Evolutionary conservation across 2,888 invertebrate genomes (phyloP), one percentile per base, ranked within the genome.

Genomic region (Helleia helle): DNA sequence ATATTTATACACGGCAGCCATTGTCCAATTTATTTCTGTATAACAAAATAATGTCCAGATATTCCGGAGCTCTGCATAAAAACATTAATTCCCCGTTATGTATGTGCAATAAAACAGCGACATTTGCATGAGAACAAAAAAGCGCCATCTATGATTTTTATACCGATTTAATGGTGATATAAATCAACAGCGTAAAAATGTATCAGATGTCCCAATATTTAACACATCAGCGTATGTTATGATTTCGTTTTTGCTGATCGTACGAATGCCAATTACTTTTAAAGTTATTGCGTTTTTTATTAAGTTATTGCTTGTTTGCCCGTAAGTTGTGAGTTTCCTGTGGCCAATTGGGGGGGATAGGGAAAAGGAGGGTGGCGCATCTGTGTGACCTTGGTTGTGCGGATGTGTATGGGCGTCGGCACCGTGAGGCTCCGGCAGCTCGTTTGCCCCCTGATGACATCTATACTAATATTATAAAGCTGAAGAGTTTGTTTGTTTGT

Each of bases 171-270:
- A 72, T 74, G 62, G 60, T 54, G 51, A 54, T 55, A 71, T 75
- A 75, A 76, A 76, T 75, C 72, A 67, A 52, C 38, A 47, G 47
- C 58, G 65, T 71, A 70, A 65, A 71, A 58, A 49, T 62, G 59
- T 68, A 69, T 65, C 63, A 56, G 61, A 62, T 63, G 56, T 47
- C 50, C 51, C 49, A 22, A 48, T 46, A 44, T 52, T 49, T 46
- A 40, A 45, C 42, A 42, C 36, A 41, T 43, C 42, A 45, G 48
- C 47, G 45, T 63, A 51, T 52, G 46, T 44, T 65, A 65, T 62
- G 59, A 70, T 70, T 60, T 2, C 15, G 15, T 22, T 22, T 22
- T 22, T 6, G 7, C 7, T 5, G 22, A 22, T 22, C 22, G 8
- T 5, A 6, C 4, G 8, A 8, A 6, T 22, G n/a, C n/a, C n/a